These are phyloP conservation scores for Gobio gobio DNA, from an alignment of 2,113 vertebrate genomes.

Conservation along the genomic window DNA sequence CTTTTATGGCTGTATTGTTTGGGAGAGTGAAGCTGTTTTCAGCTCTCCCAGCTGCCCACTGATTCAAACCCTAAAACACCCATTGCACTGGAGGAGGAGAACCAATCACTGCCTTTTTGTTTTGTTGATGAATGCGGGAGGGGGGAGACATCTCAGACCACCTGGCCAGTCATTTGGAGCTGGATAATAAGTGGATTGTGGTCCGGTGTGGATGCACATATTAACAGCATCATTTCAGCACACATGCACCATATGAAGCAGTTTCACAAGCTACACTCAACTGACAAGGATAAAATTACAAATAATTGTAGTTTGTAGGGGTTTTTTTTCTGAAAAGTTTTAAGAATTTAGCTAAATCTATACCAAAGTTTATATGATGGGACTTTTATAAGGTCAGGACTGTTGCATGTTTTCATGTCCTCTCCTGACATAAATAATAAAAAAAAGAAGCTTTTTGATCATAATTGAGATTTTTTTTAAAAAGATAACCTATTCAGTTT, in stretches of 20 bases:
- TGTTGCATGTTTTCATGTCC: not conserved
- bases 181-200: constrained; percentile 67
- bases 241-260: constrained; percentile 46
- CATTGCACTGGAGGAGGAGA: not conserved
- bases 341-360: not conserved
- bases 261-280: constrained; percentile 11
- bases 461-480: not conserved
- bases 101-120: constrained; percentile 37
- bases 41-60: constrained; percentile 47
- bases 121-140: constrained; percentile 2
- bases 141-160: constrained; percentile 55
- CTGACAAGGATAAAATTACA: not conserved
- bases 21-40: constrained; percentile 35
- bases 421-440: not conserved
- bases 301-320: not conserved
- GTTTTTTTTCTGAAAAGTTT: not conserved
- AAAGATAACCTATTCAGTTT: not conserved
- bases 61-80: constrained; percentile 34
- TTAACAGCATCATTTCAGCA: constrained; percentile 60
- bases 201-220: constrained; percentile 60
- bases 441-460: not conserved
- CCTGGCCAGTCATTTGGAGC: constrained; percentile 69
- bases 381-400: not conserved
- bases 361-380: not conserved
- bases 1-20: constrained; percentile 68